Conservation (phyloP, 2,797 vertebrate species). For the Sparidentex hasta region DNA sequence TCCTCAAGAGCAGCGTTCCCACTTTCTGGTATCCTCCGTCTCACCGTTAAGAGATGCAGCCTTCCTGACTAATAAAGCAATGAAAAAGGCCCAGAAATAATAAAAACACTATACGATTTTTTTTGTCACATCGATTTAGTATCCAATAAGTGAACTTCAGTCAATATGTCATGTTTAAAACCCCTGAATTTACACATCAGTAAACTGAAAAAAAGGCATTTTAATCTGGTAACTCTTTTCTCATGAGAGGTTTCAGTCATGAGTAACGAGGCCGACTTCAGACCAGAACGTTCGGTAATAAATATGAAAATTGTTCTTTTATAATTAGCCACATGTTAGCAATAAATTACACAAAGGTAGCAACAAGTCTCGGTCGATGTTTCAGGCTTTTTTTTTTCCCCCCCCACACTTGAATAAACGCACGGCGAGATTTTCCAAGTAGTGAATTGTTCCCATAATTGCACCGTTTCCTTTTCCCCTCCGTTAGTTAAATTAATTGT, state of each 20-base stretch:
- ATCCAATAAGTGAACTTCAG: no score
- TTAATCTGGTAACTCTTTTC: neutral
- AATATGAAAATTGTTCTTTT: neutral
- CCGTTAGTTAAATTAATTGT: slow-evolving; percentile 13
- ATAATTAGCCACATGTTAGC: neutral
- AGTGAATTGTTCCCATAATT: neutral
- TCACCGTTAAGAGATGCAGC: slow-evolving; percentile 2
- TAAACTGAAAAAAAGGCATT: neutral
- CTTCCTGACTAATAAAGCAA: no score
- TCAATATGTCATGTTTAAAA: neutral
- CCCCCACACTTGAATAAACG: slow-evolving; percentile 15
- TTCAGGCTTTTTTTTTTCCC: slow-evolving; percentile 19
- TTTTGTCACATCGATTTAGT: no score
- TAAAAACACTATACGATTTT: no score
- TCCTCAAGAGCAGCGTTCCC: slow-evolving; percentile 55
- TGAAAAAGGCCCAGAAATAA: no score
- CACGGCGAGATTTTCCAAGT: slow-evolving; percentile 6
- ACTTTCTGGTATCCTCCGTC: slow-evolving; percentile 19
- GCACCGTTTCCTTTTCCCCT: neutral
- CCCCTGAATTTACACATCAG: neutral
- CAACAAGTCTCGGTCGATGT: neutral
- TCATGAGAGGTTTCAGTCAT: no score
- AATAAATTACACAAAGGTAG: neutral
- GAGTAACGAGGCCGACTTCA: no score
- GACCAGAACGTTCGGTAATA: neutral